Conservation (phyloP, 2,888 invertebrate genomes). For the Acleris laterana region DNA sequence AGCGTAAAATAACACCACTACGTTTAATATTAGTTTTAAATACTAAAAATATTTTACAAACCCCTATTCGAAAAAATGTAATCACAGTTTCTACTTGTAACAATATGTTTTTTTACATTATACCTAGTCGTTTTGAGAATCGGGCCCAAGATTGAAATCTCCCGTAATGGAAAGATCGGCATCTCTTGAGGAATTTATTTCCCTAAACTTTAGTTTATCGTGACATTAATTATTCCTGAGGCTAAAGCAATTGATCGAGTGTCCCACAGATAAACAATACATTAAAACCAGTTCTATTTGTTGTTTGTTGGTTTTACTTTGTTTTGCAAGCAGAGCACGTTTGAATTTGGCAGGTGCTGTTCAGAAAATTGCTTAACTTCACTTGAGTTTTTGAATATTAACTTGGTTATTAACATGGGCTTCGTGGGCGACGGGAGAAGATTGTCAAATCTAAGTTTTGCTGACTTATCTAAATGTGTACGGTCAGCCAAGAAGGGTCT, state of each 20-base stretch:
- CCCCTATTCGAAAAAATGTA: too few species aligned
- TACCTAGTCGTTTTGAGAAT: not conserved
- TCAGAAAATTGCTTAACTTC: not conserved
- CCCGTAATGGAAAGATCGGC: conserved; percentile 20
- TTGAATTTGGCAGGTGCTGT: not conserved
- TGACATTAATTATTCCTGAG: conserved; percentile 1
- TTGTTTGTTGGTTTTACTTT: not conserved
- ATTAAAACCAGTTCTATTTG: not conserved
- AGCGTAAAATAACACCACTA: too few species aligned
- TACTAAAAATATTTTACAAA: too few species aligned
- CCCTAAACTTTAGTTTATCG: conserved; percentile 1
- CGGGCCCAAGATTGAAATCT: not conserved
- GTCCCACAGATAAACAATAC: not conserved
- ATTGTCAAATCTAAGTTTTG: too few species aligned
- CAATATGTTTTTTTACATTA: not conserved
- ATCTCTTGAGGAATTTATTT: conserved; percentile 17
- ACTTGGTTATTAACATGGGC: too few species aligned
- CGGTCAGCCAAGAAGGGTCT: too few species aligned
- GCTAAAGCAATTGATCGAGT: not conserved
- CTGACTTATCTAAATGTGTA: too few species aligned
- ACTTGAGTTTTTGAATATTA: not conserved
- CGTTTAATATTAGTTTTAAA: too few species aligned
- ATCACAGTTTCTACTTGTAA: too few species aligned
- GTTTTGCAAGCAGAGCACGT: not conserved
- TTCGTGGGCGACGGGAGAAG: too few species aligned